Evolutionary conservation across 2,113 vertebrate genomes (phyloP).

Genomic region (Aythya baeri): DNA sequence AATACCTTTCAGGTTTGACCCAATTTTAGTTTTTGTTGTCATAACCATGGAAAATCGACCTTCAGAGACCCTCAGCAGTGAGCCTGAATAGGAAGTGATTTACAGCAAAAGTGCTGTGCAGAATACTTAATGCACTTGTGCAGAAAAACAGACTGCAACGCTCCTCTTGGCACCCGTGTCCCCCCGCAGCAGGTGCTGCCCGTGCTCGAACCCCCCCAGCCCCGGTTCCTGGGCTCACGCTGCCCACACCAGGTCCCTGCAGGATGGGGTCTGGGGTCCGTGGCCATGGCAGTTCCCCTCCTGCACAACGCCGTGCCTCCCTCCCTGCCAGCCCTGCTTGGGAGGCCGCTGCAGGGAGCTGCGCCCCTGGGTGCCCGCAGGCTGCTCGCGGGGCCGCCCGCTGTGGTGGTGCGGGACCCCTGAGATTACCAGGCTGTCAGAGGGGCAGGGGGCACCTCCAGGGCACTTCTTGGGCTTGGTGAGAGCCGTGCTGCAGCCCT

Average conservation of each 20-base stretch:
- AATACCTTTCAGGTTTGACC: conserved; percentile 82
- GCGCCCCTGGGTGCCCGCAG: not conserved
- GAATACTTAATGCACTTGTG: conserved; percentile 57
- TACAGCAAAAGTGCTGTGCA: not conserved
- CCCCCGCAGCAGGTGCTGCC: not conserved
- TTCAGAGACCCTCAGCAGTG: conserved; percentile 72
- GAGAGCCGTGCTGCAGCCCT: not conserved
- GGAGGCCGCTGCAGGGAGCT: rapidly evolving
- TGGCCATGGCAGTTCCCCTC: rapidly evolving
- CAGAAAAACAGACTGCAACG: not conserved
- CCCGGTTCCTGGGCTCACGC: not conserved
- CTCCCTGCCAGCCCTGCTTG: rapidly evolving
- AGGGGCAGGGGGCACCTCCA: too few relatives aligned
- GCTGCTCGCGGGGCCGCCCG: not conserved
- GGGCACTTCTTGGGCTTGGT: not conserved
- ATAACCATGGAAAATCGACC: conserved; percentile 77
- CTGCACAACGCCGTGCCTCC: rapidly evolving
- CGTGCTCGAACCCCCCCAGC: not conserved
- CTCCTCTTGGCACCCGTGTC: not conserved
- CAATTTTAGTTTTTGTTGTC: conserved; percentile 80
- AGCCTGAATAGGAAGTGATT: conserved; percentile 74
- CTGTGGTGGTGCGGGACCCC: rapidly evolving
- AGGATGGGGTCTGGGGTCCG: not conserved
- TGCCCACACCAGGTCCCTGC: rapidly evolving
- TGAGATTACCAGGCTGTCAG: not conserved